phyloP scores from a whole-genome alignment of 2,797 vertebrate species.

The Miichthys miiuy region DNA sequence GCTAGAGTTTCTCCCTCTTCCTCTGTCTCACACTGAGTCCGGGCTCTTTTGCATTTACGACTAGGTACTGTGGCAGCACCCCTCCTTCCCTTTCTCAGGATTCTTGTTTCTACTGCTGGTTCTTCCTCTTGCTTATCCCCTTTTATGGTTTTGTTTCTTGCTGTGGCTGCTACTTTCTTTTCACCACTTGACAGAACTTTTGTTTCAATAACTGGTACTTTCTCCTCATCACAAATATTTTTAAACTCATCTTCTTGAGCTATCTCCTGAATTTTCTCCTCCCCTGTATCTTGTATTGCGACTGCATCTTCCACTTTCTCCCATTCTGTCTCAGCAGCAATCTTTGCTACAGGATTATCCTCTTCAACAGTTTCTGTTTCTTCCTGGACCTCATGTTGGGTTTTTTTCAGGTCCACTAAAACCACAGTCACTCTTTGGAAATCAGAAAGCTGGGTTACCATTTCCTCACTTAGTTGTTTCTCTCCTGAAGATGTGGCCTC shows the following conservation, averaged over 20 bases:
- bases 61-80: background rate
- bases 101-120: constrained; percentile 7
- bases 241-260: background rate
- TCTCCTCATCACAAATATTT: constrained; percentile 9
- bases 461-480: constrained; percentile 7
- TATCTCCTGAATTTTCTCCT: background rate
- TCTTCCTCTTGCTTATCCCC: constrained; percentile 17
- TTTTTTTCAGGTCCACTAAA: constrained; percentile 48
- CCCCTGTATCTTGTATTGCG: background rate
- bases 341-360: background rate
- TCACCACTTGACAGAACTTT: constrained; percentile 85
- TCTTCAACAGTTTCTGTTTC: background rate
- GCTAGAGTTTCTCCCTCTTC: constrained; percentile 7
- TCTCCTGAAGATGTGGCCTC: background rate
- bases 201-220: constrained; percentile 72
- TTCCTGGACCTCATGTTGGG: background rate
- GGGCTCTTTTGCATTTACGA: constrained; percentile 21
- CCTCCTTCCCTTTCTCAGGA: constrained; percentile 40
- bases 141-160: constrained; percentile 80
- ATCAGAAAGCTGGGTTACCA: background rate
- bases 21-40: constrained; percentile 2
- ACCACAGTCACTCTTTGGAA: constrained; percentile 42
- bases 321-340: background rate
- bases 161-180: constrained; percentile 83
- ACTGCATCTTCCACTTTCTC: constrained; percentile 3